Evolutionary conservation across 2,888 invertebrate genomes (phyloP).

Genomic region (Andrena bicolor): DNA sequence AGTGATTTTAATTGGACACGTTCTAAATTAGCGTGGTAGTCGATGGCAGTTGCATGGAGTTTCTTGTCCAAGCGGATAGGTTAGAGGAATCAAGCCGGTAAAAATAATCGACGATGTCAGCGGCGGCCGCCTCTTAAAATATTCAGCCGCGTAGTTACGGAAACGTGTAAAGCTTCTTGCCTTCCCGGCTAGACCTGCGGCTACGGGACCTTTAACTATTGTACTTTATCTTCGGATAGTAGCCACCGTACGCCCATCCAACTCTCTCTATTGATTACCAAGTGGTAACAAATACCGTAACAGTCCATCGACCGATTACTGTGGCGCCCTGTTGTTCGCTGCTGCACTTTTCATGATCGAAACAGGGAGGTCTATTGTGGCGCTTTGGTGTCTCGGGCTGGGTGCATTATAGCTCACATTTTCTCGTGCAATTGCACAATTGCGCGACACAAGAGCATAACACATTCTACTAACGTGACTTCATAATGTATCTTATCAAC

Average conservation of each 20-base stretch:
- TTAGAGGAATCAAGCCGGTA: slow-evolving; percentile 27
- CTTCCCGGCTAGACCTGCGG: neutral
- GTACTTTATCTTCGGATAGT: slow-evolving; percentile 28
- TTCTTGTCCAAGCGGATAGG: neutral
- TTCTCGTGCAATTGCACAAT: neutral
- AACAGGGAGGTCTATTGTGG: slow-evolving; percentile 7
- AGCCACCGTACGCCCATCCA: neutral
- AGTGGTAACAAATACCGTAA: slow-evolving; percentile 31
- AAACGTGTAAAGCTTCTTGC: slow-evolving; percentile 48
- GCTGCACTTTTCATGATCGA: slow-evolving; percentile 51
- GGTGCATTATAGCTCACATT: neutral
- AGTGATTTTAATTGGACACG: neutral
- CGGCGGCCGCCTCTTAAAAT: slow-evolving; percentile 47
- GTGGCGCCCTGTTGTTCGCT: slow-evolving; percentile 17
- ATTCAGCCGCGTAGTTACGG: slow-evolving; percentile 47
- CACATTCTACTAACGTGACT: neutral
- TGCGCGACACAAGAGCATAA: neutral
- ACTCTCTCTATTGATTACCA: slow-evolving; percentile 35
- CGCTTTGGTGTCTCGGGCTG: neutral
- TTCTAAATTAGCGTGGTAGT: neutral
- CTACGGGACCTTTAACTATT: slow-evolving; percentile 15
- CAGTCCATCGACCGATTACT: slow-evolving; percentile 41
- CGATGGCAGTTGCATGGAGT: slow-evolving; percentile 27
- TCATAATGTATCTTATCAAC: neutral
- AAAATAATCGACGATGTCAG: slow-evolving; percentile 59